A percentile compares a stretch with the other conserved stretches of the same genome.
phyloP scores from a whole-genome alignment of 1,140 invertebrate genomes.

The Temnothorax nylanderi region DNA sequence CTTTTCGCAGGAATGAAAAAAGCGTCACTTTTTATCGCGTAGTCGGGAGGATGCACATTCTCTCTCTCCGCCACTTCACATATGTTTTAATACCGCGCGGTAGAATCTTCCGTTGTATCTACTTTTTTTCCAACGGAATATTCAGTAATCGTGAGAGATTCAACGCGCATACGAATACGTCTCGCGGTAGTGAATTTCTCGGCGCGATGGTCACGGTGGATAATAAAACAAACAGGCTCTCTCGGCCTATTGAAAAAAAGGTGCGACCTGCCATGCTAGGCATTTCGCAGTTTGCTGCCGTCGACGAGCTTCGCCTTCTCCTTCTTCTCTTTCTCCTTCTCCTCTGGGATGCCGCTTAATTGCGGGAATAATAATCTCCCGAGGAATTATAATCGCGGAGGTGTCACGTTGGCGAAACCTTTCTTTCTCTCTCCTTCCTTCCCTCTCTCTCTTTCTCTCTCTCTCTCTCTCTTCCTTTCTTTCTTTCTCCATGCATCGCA shows the following conservation, averaged over 20 bases:
- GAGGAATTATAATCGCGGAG: slow-evolving; percentile 64
- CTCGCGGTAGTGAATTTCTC: slow-evolving; percentile 57
- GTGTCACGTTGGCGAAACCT: slow-evolving; percentile 63
- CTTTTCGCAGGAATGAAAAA: slow-evolving; percentile 20
- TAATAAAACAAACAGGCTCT: slow-evolving; percentile 70
- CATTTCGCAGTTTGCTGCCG: slow-evolving; percentile 54
- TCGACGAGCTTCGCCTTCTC: slow-evolving; percentile 38
- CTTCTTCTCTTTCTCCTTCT: slow-evolving; percentile 35
- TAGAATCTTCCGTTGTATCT: slow-evolving; percentile 64
- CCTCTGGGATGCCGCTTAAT: slow-evolving; percentile 63
- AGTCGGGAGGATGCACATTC: slow-evolving; percentile 24
- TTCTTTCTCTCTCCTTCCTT: slow-evolving; percentile 1
- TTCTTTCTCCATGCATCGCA: slow-evolving; percentile 33
- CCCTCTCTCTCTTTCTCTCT: slow-evolving; percentile 9
- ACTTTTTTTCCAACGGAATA: slow-evolving; percentile 62
- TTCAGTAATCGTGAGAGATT: slow-evolving; percentile 74
- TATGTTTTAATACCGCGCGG: slow-evolving; percentile 51
- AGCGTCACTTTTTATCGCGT: slow-evolving; percentile 15
- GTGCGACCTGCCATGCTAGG: slow-evolving; percentile 26
- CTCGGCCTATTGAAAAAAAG: slow-evolving; percentile 44
- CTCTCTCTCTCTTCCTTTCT: slow-evolving; percentile 22
- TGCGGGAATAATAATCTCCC: slow-evolving; percentile 72
- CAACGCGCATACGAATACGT: slow-evolving; percentile 45
- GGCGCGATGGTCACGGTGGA: slow-evolving; percentile 66
- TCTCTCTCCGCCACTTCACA: slow-evolving; percentile 60